A percentile compares a stretch with the other conserved stretches of the same genome.
phyloP scores from a whole-genome alignment of 1,140 invertebrate genomes.

The Nasonia giraulti region DNA sequence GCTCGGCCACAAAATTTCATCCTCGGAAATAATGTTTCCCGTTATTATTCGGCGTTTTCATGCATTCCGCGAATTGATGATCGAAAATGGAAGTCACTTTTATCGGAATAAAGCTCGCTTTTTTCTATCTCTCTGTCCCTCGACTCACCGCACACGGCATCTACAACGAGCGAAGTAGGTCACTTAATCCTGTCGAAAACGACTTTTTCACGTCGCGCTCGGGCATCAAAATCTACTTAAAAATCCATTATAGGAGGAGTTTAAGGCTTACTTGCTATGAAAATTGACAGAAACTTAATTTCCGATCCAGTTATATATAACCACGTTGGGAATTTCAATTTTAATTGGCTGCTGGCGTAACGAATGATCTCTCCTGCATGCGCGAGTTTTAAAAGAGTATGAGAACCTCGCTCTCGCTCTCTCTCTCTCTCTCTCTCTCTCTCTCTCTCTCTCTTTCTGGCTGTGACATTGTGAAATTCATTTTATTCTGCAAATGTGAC shows the following conservation, averaged over 20 bases:
- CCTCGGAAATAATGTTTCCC: not conserved
- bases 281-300: slow-evolving; percentile 33
- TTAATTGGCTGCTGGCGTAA: slow-evolving; percentile 11
- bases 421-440: no score
- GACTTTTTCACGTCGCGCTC: not conserved
- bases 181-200: not conserved
- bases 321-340: slow-evolving; percentile 1
- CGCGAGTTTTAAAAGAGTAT: not conserved
- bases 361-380: not conserved
- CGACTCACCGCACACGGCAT: not conserved
- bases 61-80: not conserved
- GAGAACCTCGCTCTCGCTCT: not conserved
- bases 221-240: slow-evolving; percentile 14
- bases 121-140: not conserved
- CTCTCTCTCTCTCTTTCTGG: not conserved
- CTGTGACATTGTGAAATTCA: not conserved
- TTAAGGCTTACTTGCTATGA: not conserved
- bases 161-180: not conserved
- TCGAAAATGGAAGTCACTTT: not conserved
- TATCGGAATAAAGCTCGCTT: not conserved
- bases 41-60: not conserved
- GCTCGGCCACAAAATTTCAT: not conserved
- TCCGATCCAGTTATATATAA: not conserved
- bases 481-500: not conserved
- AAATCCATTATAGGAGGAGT: slow-evolving; percentile 17